These are phyloP conservation scores for Hirundo rustica DNA, from an alignment of 2,797 vertebrate genomes.

Conservation along the genomic window DNA sequence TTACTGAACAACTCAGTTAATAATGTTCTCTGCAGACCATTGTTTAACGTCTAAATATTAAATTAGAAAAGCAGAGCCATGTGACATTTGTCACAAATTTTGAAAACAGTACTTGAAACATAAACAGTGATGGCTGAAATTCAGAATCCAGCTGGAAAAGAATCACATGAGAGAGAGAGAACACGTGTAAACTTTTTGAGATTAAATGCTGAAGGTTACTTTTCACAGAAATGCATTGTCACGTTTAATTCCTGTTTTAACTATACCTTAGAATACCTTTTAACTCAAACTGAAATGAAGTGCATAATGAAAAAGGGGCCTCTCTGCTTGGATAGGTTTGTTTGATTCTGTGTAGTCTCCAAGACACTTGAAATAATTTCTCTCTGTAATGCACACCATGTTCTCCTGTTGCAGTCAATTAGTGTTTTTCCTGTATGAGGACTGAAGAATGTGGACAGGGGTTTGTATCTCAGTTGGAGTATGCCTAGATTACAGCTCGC, in stretches of 20 bases:
- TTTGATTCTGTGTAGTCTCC: slow-evolving; percentile 23
- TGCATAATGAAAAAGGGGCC: not conserved
- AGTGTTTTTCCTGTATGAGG: not conserved
- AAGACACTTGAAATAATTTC: slow-evolving; percentile 35
- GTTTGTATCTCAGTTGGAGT: not conserved
- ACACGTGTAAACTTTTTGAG: not conserved
- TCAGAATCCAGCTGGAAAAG: not conserved
- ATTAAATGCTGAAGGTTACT: not conserved
- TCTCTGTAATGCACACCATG: slow-evolving; percentile 15
- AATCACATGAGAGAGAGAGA: not conserved
- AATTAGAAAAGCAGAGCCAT: not conserved
- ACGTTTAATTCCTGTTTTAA: not conserved
- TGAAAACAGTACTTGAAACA: slow-evolving; percentile 6
- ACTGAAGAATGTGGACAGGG: not conserved
- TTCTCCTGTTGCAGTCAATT: slow-evolving; percentile 52
- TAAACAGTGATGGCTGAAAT: slow-evolving; percentile 9
- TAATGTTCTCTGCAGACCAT: not conserved
- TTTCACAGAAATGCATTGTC: not conserved
- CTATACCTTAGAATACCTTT: not conserved
- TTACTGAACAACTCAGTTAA: not conserved
- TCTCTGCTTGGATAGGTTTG: not conserved
- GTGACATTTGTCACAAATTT: not conserved
- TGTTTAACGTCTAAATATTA: slow-evolving; percentile 16
- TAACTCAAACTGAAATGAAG: not conserved
- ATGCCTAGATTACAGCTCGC: not conserved